Conservation (phyloP, 2,113 vertebrate species). For the human (Homo sapiens) region DNA sequence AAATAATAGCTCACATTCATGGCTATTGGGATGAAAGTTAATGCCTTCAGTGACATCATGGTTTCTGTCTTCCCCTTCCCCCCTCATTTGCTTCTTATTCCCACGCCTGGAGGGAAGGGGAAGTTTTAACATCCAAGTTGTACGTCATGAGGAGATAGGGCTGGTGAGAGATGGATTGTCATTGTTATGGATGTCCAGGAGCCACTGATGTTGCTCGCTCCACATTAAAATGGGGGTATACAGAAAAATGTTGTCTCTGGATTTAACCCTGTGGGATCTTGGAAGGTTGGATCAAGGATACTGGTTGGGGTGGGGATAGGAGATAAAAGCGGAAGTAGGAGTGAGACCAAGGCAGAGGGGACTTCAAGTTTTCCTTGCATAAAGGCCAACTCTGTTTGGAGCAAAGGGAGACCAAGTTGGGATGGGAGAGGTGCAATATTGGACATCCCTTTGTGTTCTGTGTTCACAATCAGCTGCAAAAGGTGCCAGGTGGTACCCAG, state of each 20-base stretch:
- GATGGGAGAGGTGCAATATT: rapidly evolving
- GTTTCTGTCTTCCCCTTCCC: not conserved
- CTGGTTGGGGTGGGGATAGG: not conserved
- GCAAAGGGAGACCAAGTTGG: not conserved
- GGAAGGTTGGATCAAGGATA: not conserved
- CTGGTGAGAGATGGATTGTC: not conserved
- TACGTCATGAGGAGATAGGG: not conserved
- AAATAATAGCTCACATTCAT: not conserved
- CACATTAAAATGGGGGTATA: not conserved
- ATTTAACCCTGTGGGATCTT: not conserved
- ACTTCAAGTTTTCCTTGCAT: no score
- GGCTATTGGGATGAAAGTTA: not conserved
- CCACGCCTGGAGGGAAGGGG: not conserved
- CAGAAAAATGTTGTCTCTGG: not conserved
- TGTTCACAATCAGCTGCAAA: not conserved
- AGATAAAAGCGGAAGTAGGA: not conserved
- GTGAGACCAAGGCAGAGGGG: not conserved
- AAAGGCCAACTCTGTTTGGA: not conserved
- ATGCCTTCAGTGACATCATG: not conserved
- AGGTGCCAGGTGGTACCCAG: not conserved
- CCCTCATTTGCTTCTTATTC: not conserved
- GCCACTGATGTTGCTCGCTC: not conserved
- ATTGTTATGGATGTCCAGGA: not conserved
- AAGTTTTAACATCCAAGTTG: not conserved
- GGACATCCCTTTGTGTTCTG: not conserved